Evolutionary conservation across 2,888 invertebrate species (phyloP).

Genomic region (Drosophila barbarae): DNA sequence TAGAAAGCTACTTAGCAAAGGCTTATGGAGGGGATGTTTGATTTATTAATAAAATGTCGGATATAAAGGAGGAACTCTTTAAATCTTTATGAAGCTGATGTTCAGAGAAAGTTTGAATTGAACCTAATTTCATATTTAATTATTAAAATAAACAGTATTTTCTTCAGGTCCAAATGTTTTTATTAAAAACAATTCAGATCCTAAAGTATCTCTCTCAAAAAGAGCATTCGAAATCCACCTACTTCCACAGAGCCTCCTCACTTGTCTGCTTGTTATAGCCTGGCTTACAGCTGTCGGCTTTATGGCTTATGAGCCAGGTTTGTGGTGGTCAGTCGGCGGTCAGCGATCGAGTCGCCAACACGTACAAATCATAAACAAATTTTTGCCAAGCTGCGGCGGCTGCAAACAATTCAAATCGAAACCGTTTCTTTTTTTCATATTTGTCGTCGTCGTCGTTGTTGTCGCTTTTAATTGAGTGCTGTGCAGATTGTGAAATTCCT

Average conservation of each 20-base stretch:
- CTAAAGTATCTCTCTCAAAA: background rate
- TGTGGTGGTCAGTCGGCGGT: slow-evolving; percentile 56
- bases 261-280: slow-evolving; percentile 34
- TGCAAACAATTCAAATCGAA: slow-evolving; percentile 30
- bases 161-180: background rate
- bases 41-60: no score
- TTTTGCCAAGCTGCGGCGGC: slow-evolving; percentile 2
- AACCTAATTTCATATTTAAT: background rate
- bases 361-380: slow-evolving; percentile 62
- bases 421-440: slow-evolving; percentile 38
- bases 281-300: slow-evolving; percentile 32
- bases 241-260: background rate
- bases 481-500: slow-evolving; percentile 50
- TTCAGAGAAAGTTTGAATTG: background rate
- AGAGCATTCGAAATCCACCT: slow-evolving; percentile 18
- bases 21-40: no score
- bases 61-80: no score
- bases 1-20: background rate
- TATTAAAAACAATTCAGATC: background rate
- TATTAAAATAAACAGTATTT: background rate
- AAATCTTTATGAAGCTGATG: no score
- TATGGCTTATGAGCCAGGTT: slow-evolving; percentile 30
- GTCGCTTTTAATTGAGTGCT: slow-evolving; percentile 31
- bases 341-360: slow-evolving; percentile 64
- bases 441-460: slow-evolving; percentile 4